phyloP scores from a whole-genome alignment of 1,140 invertebrate species.

The Brachystomella parvula region DNA sequence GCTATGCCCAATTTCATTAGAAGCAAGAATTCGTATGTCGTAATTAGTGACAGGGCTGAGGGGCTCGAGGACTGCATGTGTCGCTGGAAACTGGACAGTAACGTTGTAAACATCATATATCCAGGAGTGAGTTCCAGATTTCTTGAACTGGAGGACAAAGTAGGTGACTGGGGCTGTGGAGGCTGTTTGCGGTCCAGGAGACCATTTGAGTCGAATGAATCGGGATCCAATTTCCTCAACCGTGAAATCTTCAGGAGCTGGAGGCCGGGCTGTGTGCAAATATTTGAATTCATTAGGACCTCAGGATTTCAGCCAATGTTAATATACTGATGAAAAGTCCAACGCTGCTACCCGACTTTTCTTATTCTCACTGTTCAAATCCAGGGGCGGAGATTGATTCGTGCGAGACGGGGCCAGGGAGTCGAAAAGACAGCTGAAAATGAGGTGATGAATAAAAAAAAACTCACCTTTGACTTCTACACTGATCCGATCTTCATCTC shows the following conservation, averaged over 20 bases:
- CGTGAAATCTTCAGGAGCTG: constrained; percentile 31
- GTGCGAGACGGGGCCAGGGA: background rate
- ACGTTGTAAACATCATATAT: constrained; percentile 23
- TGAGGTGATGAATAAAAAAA: background rate
- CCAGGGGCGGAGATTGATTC: background rate
- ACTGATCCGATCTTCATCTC: constrained; percentile 35
- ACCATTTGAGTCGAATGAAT: constrained; percentile 34
- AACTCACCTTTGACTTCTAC: constrained; percentile 37
- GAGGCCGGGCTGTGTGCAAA: constrained; percentile 26
- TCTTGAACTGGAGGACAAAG: constrained; percentile 36
- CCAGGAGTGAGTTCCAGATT: constrained; percentile 19
- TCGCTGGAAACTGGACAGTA: constrained; percentile 28
- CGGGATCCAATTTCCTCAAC: constrained; percentile 35
- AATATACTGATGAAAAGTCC: background rate
- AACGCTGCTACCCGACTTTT: too few relatives aligned
- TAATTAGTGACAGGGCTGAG: constrained; percentile 43
- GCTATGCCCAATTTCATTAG: constrained; percentile 44
- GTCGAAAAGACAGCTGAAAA: background rate
- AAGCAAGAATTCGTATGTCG: constrained; percentile 42
- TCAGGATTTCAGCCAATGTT: too few relatives aligned
- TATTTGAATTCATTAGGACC: constrained; percentile 5
- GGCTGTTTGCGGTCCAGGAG: constrained; percentile 15
- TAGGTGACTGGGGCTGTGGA: constrained; percentile 29
- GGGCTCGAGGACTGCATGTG: constrained; percentile 26
- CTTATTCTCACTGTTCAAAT: too few relatives aligned